Conservation (phyloP, 2,888 invertebrate species). For the Hofmannophila pseudospretella region DNA sequence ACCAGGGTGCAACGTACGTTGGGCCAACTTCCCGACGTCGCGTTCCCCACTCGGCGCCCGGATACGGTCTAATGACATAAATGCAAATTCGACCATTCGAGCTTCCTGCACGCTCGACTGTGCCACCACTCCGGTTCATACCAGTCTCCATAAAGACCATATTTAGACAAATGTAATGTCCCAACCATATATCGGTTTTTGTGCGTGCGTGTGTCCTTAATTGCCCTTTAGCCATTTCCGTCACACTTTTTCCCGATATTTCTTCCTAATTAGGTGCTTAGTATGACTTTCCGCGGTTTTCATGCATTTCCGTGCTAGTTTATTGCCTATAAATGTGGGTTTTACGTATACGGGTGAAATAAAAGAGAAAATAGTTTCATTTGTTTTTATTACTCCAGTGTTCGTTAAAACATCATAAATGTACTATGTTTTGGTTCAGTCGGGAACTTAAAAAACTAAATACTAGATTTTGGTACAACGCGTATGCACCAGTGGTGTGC, state of each 20-base stretch:
- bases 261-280: constrained; percentile 46
- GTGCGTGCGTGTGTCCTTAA: constrained; percentile 35
- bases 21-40: background rate
- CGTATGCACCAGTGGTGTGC: constrained; percentile 39
- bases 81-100: constrained; percentile 68
- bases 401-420: constrained; percentile 66
- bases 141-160: constrained; percentile 12
- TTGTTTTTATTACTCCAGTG: constrained; percentile 61
- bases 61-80: constrained; percentile 66
- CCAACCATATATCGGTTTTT: constrained; percentile 24
- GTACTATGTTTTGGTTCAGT: constrained; percentile 76
- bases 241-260: constrained; percentile 36
- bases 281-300: constrained; percentile 27
- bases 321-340: constrained; percentile 13
- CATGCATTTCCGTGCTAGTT: constrained; percentile 23
- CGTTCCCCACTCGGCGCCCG: constrained; percentile 29
- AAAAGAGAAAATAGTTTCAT: constrained; percentile 33
- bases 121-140: constrained; percentile 12
- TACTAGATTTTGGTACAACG: constrained; percentile 67
- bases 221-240: constrained; percentile 46
- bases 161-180: constrained; percentile 9
- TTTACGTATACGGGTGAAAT: constrained; percentile 20
- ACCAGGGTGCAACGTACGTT: constrained; percentile 7
- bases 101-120: constrained; percentile 47
- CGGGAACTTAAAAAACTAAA: constrained; percentile 75